phyloP scores from a whole-genome alignment of 2,113 vertebrate species.

The Heterocephalus glaber region DNA sequence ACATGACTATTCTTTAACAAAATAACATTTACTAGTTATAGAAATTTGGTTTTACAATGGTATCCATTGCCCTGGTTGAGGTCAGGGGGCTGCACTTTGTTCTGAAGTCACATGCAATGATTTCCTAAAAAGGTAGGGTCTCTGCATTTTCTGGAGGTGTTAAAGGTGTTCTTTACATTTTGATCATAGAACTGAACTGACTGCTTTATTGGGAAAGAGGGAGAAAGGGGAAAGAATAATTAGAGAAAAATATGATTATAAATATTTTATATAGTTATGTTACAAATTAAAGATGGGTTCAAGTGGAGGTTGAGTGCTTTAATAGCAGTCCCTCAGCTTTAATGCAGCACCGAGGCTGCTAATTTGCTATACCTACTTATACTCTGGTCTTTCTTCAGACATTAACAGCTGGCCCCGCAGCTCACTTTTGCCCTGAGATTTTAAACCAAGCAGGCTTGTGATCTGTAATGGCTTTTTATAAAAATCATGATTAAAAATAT shows the following conservation, averaged over 20 bases:
- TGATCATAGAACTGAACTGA: neutral
- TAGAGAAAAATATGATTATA: neutral
- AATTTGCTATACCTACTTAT: neutral
- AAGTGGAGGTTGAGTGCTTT: constrained; percentile 12
- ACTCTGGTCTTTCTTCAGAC: neutral
- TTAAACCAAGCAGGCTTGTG: neutral
- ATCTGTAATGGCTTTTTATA: neutral
- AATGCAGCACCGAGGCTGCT: neutral
- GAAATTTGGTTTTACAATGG: neutral
- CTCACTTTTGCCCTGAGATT: neutral
- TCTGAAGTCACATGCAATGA: neutral
- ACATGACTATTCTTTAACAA: neutral
- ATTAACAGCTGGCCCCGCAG: neutral
- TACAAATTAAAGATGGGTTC: constrained; percentile 47
- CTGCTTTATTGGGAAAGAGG: neutral
- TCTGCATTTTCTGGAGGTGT: neutral
- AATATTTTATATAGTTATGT: constrained; percentile 13
- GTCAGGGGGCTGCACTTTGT: neutral
- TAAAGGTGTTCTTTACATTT: neutral
- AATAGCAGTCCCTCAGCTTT: neutral
- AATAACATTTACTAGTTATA: neutral
- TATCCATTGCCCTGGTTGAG: neutral
- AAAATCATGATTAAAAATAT: constrained; percentile 18
- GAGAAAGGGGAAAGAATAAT: neutral
- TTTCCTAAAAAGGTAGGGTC: neutral